A percentile compares a stretch with the other conserved stretches of the same genome.
These are phyloP conservation scores for Cariama cristata DNA, from an alignment of 2,113 vertebrate species.

Conservation along the genomic window DNA sequence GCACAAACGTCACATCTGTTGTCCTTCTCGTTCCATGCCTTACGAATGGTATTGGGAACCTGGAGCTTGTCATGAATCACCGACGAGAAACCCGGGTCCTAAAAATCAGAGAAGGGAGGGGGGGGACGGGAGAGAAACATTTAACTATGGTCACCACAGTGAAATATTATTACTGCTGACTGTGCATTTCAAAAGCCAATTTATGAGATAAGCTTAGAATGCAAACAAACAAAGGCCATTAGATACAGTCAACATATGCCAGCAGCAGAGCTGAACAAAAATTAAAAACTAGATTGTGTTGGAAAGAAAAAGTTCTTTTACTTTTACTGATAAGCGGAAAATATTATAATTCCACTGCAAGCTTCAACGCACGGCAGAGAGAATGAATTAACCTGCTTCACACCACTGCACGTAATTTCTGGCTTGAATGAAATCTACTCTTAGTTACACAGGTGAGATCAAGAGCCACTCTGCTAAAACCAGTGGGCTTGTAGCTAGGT, in stretches of 20 bases:
- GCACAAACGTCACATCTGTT: conserved; percentile 94
- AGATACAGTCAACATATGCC: neutral
- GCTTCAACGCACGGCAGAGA: neutral
- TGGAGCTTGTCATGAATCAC: conserved; percentile 95
- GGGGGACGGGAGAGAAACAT: neutral
- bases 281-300: neutral
- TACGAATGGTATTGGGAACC: conserved; percentile 91
- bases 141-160: conserved; percentile 17
- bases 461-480: neutral
- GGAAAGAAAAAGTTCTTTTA: neutral
- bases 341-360: conserved; percentile 35
- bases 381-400: conserved; percentile 53
- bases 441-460: conserved; percentile 18
- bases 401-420: conserved; percentile 52
- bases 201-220: conserved; percentile 41
- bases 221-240: conserved; percentile 54
- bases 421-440: conserved; percentile 40
- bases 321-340: conserved; percentile 49
- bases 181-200: conserved; percentile 41
- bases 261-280: conserved; percentile 23
- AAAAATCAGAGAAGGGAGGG: conserved; percentile 15
- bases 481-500: neutral
- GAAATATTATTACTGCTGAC: neutral
- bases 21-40: conserved; percentile 95
- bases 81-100: conserved; percentile 93